Percentiles rank a stretch among this genome's conserved stretches.
Evolutionary conservation across 1,140 invertebrate species (phyloP).

Genomic region (Drosophila tani): DNA sequence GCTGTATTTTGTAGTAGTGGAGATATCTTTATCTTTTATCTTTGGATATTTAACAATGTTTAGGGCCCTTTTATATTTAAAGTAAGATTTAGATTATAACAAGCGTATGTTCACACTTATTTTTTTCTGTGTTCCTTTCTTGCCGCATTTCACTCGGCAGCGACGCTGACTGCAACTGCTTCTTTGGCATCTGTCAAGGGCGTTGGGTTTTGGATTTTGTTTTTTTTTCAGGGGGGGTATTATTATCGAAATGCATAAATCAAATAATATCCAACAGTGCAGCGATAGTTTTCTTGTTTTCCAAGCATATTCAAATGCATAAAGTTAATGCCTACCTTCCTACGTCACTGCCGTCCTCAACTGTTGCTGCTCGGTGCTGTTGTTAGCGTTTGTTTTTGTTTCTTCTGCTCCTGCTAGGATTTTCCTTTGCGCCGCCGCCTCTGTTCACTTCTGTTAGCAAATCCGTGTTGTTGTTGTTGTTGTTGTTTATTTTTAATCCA

Average conservation of each 20-base stretch:
- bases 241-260: neutral
- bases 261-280: neutral
- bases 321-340: conserved; percentile 42
- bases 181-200: conserved; percentile 70
- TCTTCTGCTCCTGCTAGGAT: conserved; percentile 3
- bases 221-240: conserved; percentile 6
- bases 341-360: conserved; percentile 57
- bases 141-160: conserved; percentile 64
- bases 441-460: neutral
- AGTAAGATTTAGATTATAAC: no score
- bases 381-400: conserved; percentile 14
- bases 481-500: neutral
- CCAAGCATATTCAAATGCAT: neutral
- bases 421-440: conserved; percentile 5
- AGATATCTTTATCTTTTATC: no score
- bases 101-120: neutral
- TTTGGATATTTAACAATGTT: no score
- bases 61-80: no score
- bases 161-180: conserved; percentile 29
- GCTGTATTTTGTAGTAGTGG: no score
- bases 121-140: conserved; percentile 36
- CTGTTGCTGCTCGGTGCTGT: conserved; percentile 42
- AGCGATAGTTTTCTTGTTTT: no score
- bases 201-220: conserved; percentile 49
- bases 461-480: neutral